Conservation (phyloP, 2,113 vertebrate genomes). For the Datnioides undecimradiatus region DNA sequence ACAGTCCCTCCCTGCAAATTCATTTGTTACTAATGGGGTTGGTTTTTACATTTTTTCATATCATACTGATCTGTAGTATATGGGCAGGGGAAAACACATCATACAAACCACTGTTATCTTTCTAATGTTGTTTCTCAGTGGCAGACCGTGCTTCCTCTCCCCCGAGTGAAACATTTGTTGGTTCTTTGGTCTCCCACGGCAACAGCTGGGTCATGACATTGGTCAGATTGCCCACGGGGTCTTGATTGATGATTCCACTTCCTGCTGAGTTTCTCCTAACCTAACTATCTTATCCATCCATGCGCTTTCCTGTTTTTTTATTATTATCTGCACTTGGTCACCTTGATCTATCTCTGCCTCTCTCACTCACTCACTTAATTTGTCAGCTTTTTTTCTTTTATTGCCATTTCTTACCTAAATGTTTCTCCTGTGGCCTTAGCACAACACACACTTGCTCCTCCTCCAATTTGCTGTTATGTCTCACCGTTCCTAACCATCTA, state of each 20-base stretch:
- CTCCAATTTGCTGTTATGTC: background rate
- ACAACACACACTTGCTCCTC: conserved; percentile 1
- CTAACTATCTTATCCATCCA: conserved; percentile 6
- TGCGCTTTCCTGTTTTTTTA: background rate
- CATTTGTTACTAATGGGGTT: background rate
- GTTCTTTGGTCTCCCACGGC: conserved; percentile 26
- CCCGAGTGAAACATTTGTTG: conserved; percentile 8
- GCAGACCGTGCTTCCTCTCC: background rate
- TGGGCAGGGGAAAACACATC: background rate
- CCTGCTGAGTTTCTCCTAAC: conserved; percentile 26
- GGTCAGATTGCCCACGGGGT: conserved; percentile 7
- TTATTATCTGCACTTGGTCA: conserved; percentile 1
- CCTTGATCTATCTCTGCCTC: conserved; percentile 8
- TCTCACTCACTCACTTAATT: background rate
- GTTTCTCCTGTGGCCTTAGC: background rate
- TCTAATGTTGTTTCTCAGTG: background rate
- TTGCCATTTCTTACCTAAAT: background rate
- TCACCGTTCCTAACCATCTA: background rate
- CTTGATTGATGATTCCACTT: conserved; percentile 58
- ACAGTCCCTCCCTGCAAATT: background rate
- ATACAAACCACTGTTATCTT: background rate
- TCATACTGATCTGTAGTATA: background rate
- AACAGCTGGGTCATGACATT: conserved; percentile 33
- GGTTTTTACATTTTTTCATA: background rate
- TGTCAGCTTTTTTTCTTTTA: conserved; percentile 4